Conservation (phyloP, 1,140 invertebrate species). For the Aricia agestis region DNA sequence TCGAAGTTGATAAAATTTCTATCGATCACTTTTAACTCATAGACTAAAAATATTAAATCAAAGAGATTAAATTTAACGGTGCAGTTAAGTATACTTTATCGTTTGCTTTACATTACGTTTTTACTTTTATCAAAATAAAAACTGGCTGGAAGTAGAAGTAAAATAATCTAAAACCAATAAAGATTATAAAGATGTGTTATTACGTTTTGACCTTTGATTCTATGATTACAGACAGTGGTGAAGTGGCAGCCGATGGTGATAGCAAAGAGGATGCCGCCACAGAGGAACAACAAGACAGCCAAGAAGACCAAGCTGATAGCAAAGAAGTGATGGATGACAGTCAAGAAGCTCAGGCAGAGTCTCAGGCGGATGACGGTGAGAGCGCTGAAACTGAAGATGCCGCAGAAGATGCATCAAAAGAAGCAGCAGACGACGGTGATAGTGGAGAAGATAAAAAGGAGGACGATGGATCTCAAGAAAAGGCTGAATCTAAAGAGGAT, state of each 20-base stretch:
- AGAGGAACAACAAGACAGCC: conserved; percentile 33
- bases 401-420: conserved; percentile 42
- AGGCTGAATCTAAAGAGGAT: conserved; percentile 59
- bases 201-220: neutral
- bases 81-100: too few species aligned
- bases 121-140: too few species aligned
- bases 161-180: too few species aligned
- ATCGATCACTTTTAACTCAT: too few species aligned
- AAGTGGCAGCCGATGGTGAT: conserved; percentile 44
- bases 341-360: conserved; percentile 38
- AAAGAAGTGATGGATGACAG: conserved; percentile 36
- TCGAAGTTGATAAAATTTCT: too few species aligned
- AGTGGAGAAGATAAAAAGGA: conserved; percentile 57
- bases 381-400: conserved; percentile 40
- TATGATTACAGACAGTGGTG: conserved; percentile 47
- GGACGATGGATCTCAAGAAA: conserved; percentile 67
- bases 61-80: too few species aligned
- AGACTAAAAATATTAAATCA: too few species aligned
- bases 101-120: too few species aligned
- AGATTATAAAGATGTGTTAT: too few species aligned
- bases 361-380: conserved; percentile 31
- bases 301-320: conserved; percentile 33
- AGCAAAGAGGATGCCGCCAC: conserved; percentile 38
- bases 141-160: too few species aligned
- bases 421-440: conserved; percentile 44